These are phyloP conservation scores for Alauda arvensis DNA, from an alignment of 2,797 vertebrate species.

Conservation along the genomic window DNA sequence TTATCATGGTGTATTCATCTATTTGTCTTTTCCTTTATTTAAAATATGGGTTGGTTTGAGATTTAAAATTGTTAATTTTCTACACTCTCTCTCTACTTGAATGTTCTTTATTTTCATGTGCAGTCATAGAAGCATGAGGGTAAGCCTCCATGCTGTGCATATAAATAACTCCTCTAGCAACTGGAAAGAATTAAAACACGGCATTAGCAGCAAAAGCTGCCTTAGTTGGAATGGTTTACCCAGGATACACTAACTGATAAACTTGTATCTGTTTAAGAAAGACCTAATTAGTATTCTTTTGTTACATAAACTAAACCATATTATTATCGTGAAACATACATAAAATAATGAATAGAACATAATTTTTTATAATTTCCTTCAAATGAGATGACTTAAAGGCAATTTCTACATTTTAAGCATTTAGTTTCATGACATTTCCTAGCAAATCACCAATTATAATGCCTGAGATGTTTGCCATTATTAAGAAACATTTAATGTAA, in stretches of 20 bases:
- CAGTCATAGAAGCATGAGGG: conserved; percentile 49
- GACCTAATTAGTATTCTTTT: conserved; percentile 49
- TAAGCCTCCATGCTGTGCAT: conserved; percentile 64
- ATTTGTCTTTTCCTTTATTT: conserved; percentile 27
- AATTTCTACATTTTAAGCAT: conserved; percentile 58
- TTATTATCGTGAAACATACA: conserved; percentile 41
- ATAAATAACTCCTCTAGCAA: conserved; percentile 64
- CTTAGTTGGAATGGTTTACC: conserved; percentile 46
- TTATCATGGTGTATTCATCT: conserved; percentile 12
- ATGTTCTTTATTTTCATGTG: conserved; percentile 64
- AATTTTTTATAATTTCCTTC: conserved; percentile 41
- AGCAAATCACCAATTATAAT: conserved; percentile 20
- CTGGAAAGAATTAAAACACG: conserved; percentile 57
- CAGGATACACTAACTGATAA: conserved; percentile 37
- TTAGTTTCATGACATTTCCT: conserved; percentile 26
- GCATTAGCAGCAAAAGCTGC: conserved; percentile 17
- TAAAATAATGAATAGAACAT: conserved; percentile 46
- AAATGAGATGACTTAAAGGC: conserved; percentile 54
- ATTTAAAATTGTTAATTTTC: conserved; percentile 58
- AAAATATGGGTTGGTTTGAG: conserved; percentile 40
- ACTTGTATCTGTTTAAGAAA: conserved; percentile 57
- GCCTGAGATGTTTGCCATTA: conserved; percentile 18
- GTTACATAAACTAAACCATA: conserved; percentile 38
- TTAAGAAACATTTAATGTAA: conserved; percentile 27
- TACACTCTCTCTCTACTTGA: conserved; percentile 46